A percentile compares a stretch with the other conserved stretches of the same genome.
Evolutionary conservation across 2,113 vertebrate genomes (phyloP).

Genomic region (Phalacrocorax aristotelis): DNA sequence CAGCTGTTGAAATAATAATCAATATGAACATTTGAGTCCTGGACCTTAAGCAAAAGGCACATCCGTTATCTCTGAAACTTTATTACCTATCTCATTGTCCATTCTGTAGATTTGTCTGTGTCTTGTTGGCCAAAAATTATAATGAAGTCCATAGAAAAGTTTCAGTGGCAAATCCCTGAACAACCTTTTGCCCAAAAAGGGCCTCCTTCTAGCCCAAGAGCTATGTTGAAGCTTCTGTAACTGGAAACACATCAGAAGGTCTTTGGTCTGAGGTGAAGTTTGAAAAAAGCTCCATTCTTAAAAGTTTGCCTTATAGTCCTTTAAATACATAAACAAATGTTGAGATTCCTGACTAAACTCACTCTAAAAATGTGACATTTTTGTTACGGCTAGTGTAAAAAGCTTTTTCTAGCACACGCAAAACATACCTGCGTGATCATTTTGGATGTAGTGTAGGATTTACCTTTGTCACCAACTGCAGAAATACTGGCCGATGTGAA

Average conservation of each 20-base stretch:
- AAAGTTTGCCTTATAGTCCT: not conserved
- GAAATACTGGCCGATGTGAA: not conserved
- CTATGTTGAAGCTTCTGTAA: not conserved
- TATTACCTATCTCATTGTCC: not conserved
- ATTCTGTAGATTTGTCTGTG: not conserved
- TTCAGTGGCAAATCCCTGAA: not conserved
- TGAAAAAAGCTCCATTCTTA: not conserved
- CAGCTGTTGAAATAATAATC: not conserved
- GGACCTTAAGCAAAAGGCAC: not conserved
- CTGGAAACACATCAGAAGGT: not conserved
- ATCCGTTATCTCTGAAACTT: not conserved
- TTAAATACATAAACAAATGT: not conserved
- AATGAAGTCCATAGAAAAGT: not conserved
- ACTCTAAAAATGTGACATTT: not conserved
- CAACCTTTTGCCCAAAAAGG: not conserved
- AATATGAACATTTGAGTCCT: not conserved
- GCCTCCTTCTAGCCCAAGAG: not conserved
- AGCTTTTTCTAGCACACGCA: not conserved
- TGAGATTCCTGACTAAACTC: not conserved
- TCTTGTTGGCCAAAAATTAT: not conserved
- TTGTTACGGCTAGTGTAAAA: not conserved
- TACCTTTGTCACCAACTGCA: not conserved
- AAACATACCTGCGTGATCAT: not conserved
- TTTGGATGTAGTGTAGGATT: not conserved
- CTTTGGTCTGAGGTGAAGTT: not conserved